Base-by-base conservation (phyloP, 2,888 invertebrate genomes). In the Craniophora ligustri region DNA sequence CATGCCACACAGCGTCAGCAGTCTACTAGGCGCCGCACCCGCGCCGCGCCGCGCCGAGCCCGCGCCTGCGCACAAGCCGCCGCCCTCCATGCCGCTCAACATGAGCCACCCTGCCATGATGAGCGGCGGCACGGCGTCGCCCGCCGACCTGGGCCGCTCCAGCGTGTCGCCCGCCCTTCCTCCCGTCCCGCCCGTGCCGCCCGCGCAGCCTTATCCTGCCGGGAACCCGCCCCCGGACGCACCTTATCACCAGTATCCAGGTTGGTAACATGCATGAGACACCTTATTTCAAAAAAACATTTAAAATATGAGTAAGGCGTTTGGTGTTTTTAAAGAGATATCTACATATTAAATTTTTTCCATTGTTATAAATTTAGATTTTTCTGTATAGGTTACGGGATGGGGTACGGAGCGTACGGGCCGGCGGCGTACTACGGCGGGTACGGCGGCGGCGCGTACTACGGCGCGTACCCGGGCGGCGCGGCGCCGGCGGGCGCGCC, bases 341-440 rank as follows among this genome's bases (percentile, higher is more conserved):
- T n/a, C n/a, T n/a, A n/a, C n/a, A n/a, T n/a, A n/a, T n/a, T n/a
- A n/a, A n/a, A n/a, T n/a, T n/a, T n/a, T n/a, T 10, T 1, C 26
- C 26, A 1, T 4, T 26, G n/a, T n/a, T 26, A 5, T 26, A 26
- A 26, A n/a, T n/a, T 26, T n/a, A n/a, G n/a, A n/a, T 26, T 53
- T 53, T 48, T 62, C 3, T 40, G 4, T 75, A 7, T 30, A 92
- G 93, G 91, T 61, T 93, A 92, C 72, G 87, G 88, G 0, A 86
- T 91, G 86, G 89, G 90, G 1, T 93, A 91, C 69, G 88, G 89
- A 8, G 87, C 82, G 44, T 92, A 90, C 67, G 86, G 89, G 4
- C 91, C 88, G 71, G 88, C 93, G 23, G 87, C 94, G 30, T 94
- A 94, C 75, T 95, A 94, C 82, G 94, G 93, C 15, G 94, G 92